Base-by-base conservation (phyloP, 2,888 invertebrate genomes). In the Selenia dentaria region DNA sequence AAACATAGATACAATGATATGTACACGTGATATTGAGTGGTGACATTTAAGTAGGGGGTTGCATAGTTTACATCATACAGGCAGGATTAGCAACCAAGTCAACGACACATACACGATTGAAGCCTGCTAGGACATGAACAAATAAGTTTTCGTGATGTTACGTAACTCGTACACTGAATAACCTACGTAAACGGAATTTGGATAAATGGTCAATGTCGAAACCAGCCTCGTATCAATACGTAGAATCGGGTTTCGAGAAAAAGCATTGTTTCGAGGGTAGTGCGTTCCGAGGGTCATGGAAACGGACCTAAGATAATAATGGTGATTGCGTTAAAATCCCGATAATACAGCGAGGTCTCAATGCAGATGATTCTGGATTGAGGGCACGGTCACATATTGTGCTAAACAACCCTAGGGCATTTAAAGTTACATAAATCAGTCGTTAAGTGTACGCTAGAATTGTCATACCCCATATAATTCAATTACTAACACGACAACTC, bases 381-480 rank as follows among this genome's bases (percentile, higher is more conserved):
- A 59, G 67, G 59, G 57, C 74, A 64, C 65, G 61, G 64, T 52
- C 62, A 54, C 53, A 54, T 54, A 54, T 58, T 53, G 59, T 68
- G 79, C 73, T 81, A 81, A 85, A 69, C 63, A 70, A 60, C 60
- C 67, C 74, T 74, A 78, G 76, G 72, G 72, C 70, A 72, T 67
- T 78, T 79, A 68, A 68, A 69, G 68, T 75, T 73, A 75, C 69
- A 74, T 80, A 81, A 83, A 80, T 79, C 77, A 79, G 66, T 62
- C 69, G 87, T 78, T 83, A 88, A 86, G 74, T 85, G 83, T 75
- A 80, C 68, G 83, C 77, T 79, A 87, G 75, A 89, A 84, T 78
- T 84, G 76, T 67, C 81, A 73, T 62, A 75, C 75, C 70, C 74
- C 54, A 73, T 74, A 80, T 89, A 90, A 89, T 79, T 87, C 74